Conservation (phyloP, 2,113 vertebrate species). For the Takifugu flavidus region DNA sequence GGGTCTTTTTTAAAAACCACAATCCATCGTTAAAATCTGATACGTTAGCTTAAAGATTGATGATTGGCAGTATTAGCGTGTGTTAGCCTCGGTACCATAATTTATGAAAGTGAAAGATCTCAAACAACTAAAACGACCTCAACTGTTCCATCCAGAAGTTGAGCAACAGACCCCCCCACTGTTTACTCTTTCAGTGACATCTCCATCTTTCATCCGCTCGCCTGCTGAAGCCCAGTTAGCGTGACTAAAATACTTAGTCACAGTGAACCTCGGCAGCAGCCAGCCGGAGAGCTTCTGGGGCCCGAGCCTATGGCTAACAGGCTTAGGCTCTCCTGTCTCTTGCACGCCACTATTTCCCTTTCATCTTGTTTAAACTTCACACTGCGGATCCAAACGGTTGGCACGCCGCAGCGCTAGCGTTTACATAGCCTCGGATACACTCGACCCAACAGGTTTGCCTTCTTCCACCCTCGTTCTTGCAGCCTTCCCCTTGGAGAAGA, state of each 20-base stretch:
- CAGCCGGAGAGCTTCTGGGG: constrained; percentile 15
- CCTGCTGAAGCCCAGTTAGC: constrained; percentile 36
- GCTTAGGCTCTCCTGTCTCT: constrained; percentile 46
- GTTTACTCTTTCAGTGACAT: constrained; percentile 37
- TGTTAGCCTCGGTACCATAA: too few species aligned
- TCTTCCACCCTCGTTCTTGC: too few species aligned
- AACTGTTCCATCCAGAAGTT: background rate
- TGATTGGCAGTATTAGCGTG: too few species aligned
- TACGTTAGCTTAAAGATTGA: too few species aligned
- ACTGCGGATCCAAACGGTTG: constrained; percentile 15
- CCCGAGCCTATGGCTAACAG: constrained; percentile 40
- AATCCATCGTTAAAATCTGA: too few species aligned
- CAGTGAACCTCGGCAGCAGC: constrained; percentile 34
- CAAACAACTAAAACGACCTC: constrained; percentile 2
- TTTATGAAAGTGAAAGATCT: constrained; percentile 1
- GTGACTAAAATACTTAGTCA: constrained; percentile 57
- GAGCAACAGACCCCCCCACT: background rate
- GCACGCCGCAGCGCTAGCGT: background rate
- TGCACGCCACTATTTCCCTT: constrained; percentile 22
- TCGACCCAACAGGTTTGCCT: too few species aligned
- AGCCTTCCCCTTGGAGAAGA: too few species aligned
- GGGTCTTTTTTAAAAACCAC: background rate
- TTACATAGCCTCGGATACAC: background rate
- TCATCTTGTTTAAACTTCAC: constrained; percentile 15
- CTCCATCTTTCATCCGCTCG: constrained; percentile 44